phyloP scores from a whole-genome alignment of 2,797 vertebrate genomes.

The Nothura maculosa region DNA sequence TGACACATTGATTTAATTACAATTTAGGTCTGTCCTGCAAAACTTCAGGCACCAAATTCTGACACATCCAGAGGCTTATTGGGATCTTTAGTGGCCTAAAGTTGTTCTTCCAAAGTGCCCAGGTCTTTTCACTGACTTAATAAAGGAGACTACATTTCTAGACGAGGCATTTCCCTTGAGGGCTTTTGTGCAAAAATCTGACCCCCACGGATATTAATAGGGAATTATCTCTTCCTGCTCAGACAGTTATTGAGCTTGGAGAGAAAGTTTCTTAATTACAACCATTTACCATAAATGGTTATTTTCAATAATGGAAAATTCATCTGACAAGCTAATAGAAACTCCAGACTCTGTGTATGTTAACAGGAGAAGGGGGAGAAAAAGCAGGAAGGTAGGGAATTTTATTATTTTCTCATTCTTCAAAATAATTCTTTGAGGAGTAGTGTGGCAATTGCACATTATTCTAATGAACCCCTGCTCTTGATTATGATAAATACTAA shows the following conservation, averaged over 20 bases:
- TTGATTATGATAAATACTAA: conserved; percentile 59
- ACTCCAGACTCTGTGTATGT: background rate
- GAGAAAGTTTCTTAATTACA: conserved; percentile 24
- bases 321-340: conserved; percentile 33
- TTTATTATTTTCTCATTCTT: conserved; percentile 4
- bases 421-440: conserved; percentile 36
- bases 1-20: background rate
- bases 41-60: background rate
- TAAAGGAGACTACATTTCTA: background rate
- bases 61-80: background rate
- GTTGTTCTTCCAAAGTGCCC: background rate
- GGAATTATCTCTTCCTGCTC: background rate
- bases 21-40: background rate
- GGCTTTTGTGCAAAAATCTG: background rate
- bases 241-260: background rate
- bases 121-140: background rate
- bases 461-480: conserved; percentile 36
- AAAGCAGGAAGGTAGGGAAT: conserved; percentile 42
- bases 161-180: background rate
- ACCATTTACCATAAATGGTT: conserved; percentile 32
- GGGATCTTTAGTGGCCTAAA: background rate
- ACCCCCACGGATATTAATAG: background rate
- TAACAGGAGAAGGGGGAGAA: background rate
- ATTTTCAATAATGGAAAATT: conserved; percentile 32
- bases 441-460: conserved; percentile 27